Conservation (phyloP, 2,113 vertebrate genomes). For the Laterallus jamaicensis region DNA sequence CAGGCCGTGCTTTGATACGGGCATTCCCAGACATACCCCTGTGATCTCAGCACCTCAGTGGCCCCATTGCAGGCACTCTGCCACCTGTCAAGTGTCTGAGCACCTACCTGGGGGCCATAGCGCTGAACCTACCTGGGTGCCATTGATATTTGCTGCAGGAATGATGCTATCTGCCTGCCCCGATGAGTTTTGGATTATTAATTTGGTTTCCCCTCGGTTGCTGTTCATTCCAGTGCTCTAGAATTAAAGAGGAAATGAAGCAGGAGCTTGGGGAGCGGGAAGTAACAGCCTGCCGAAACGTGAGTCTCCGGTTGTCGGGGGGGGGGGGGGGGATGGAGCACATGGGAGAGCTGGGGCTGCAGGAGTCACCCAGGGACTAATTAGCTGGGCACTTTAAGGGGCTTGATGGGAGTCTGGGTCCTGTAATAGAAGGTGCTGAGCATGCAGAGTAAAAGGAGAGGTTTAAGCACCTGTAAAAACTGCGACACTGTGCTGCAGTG, state of each 20-base stretch:
- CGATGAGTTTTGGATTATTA: not conserved
- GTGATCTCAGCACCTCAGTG: not conserved
- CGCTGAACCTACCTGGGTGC: not conserved
- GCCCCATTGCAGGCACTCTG: not conserved
- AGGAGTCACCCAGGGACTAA: not conserved
- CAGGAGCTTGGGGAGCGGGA: constrained; percentile 62
- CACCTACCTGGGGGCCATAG: not conserved
- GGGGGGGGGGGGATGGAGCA: not conserved
- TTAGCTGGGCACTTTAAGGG: not conserved
- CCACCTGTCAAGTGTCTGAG: not conserved
- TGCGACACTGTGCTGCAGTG: rapidly evolving
- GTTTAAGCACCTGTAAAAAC: not conserved
- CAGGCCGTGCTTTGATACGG: not conserved
- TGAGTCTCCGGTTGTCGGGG: not conserved
- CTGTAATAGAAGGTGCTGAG: not conserved
- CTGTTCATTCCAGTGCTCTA: constrained; percentile 57
- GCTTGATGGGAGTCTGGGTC: not conserved
- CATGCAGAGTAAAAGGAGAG: not conserved
- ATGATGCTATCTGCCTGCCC: not conserved
- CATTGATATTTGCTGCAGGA: not conserved
- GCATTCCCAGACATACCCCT: no score
- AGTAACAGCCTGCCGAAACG: constrained; percentile 56
- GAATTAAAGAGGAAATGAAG: constrained; percentile 64
- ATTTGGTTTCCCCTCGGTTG: not conserved
- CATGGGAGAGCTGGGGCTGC: not conserved